phyloP scores from a whole-genome alignment of 2,888 invertebrate genomes.

The Fragum sueziense region DNA sequence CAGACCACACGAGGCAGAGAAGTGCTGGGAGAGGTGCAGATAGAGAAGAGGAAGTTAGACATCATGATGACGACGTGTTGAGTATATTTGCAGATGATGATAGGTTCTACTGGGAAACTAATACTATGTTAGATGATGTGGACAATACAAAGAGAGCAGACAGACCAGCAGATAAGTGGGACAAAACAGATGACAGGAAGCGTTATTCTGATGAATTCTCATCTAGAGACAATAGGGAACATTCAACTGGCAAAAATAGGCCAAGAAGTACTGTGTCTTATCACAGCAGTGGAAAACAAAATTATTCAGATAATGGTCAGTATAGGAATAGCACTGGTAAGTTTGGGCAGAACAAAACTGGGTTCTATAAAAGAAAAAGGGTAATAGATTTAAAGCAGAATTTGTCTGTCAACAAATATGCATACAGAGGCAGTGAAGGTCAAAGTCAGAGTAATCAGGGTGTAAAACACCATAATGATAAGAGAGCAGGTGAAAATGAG shows the following conservation, averaged over 20 bases:
- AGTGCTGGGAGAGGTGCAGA: not conserved
- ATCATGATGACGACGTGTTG: slow-evolving; percentile 50
- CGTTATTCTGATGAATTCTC: not conserved
- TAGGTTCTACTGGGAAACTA: slow-evolving; percentile 48
- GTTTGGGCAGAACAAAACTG: not conserved
- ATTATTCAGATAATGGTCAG: not conserved
- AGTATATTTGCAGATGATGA: slow-evolving; percentile 56
- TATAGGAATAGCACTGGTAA: not conserved
- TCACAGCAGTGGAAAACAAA: not conserved
- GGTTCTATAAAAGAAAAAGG: slow-evolving; percentile 14
- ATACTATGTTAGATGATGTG: not conserved
- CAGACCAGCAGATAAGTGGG: not conserved
- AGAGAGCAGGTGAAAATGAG: no score
- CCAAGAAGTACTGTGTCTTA: not conserved
- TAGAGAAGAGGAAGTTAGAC: not conserved
- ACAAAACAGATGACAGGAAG: not conserved
- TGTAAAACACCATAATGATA: no score
- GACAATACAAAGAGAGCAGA: not conserved
- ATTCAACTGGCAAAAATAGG: no score
- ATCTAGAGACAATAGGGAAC: not conserved
- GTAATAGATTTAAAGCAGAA: not conserved
- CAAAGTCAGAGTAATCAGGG: no score
- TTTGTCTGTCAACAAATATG: no score
- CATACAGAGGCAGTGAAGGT: no score
- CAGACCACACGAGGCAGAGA: not conserved